A percentile compares a stretch with the other conserved stretches of the same genome.
Conservation (phyloP, 2,888 invertebrate species). For the Hemaris fuciformis region DNA sequence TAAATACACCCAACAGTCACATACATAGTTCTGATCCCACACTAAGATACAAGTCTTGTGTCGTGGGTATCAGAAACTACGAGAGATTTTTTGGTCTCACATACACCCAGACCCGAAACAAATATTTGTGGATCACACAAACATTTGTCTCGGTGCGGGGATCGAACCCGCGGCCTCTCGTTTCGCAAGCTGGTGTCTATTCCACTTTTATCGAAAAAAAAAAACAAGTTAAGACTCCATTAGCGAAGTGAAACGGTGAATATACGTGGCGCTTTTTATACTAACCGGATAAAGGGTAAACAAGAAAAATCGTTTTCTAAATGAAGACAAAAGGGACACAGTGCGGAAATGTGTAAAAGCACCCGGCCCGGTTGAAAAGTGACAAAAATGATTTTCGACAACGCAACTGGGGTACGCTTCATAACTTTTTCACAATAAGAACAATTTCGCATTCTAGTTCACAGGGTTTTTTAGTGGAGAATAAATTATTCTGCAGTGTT, state of each 20-base stretch:
- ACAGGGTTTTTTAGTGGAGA: background rate
- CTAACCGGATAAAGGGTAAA: conserved; percentile 56
- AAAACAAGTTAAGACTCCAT: conserved; percentile 35
- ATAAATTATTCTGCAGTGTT: background rate
- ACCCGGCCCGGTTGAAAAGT: conserved; percentile 37
- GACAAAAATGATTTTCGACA: conserved; percentile 60
- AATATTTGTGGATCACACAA: no score
- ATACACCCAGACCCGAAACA: no score
- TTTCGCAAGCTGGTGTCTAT: no score
- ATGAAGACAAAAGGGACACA: conserved; percentile 63
- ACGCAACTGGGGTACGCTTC: conserved; percentile 24
- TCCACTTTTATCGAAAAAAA: no score
- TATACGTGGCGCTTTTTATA: conserved; percentile 29
- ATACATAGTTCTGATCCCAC: no score
- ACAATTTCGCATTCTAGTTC: conserved; percentile 15
- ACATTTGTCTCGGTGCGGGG: no score
- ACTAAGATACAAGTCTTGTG: no score
- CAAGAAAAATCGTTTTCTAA: conserved; percentile 63
- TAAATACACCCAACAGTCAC: no score
- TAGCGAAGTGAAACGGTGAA: conserved; percentile 33
- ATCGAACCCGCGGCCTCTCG: no score
- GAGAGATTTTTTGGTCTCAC: no score
- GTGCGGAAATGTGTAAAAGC: conserved; percentile 43
- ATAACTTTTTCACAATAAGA: conserved; percentile 42
- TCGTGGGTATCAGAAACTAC: no score